phyloP scores from a whole-genome alignment of 2,797 vertebrate genomes.

The Nasua narica region DNA sequence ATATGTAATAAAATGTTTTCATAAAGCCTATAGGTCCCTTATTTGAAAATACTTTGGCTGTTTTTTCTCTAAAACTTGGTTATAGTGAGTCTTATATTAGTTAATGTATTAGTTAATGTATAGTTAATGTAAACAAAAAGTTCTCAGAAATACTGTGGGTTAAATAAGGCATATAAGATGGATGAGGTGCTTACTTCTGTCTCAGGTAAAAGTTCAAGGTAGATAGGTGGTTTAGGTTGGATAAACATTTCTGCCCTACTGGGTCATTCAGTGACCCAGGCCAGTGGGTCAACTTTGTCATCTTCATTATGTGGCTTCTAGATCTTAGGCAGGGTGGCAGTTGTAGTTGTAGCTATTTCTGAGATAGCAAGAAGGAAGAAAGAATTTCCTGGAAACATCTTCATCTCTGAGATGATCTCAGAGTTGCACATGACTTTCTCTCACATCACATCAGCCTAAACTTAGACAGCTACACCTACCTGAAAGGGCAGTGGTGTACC shows the following conservation, averaged over 20 bases:
- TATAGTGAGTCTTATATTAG: background rate
- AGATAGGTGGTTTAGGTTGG: background rate
- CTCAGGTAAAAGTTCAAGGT: background rate
- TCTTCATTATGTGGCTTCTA: slow-evolving; percentile 17
- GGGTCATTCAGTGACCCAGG: background rate
- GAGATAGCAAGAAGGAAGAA: background rate
- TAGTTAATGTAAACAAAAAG: background rate
- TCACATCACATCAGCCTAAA: slow-evolving; percentile 21
- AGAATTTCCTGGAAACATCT: slow-evolving; percentile 15
- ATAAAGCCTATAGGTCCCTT: slow-evolving; percentile 1
- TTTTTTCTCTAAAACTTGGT: slow-evolving; percentile 20
- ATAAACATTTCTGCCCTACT: background rate
- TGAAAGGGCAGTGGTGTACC: slow-evolving; percentile 32
- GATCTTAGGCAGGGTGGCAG: background rate
- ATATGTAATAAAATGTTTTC: background rate
- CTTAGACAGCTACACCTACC: slow-evolving; percentile 64
- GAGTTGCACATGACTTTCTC: slow-evolving; percentile 33
- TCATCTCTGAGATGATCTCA: slow-evolving; percentile 41
- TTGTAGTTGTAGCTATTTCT: slow-evolving; percentile 7
- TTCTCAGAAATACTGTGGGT: background rate
- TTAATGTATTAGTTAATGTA: no score
- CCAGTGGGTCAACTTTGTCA: background rate
- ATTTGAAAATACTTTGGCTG: background rate
- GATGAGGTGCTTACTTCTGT: slow-evolving; percentile 5
- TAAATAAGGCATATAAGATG: slow-evolving; percentile 27